phyloP scores from a whole-genome alignment of 2,113 vertebrate genomes.

The Chloropsis hardwickii region DNA sequence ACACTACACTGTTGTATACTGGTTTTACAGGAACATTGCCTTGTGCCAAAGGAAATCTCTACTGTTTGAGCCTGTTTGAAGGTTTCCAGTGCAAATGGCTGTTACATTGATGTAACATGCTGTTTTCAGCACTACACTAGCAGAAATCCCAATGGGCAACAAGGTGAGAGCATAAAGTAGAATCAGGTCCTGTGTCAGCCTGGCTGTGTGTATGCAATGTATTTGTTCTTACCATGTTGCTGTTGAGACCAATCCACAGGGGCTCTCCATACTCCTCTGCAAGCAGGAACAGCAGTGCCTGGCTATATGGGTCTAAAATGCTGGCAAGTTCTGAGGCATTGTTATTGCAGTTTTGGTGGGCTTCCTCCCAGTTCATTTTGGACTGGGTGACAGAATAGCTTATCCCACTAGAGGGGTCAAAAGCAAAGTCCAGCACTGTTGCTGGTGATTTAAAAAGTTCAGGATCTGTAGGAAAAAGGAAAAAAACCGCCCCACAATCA shows the following conservation, averaged over 20 bases:
- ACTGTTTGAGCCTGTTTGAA: neutral
- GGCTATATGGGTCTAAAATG: constrained; percentile 75
- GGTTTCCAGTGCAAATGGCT: neutral
- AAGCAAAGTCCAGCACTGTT: constrained; percentile 45
- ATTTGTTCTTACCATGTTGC: constrained; percentile 79
- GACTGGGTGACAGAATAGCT: constrained; percentile 77
- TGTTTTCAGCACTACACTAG: neutral
- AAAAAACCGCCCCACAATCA: fast-evolving
- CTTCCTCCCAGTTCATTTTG: constrained; percentile 87
- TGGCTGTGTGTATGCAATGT: neutral
- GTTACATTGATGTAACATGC: neutral
- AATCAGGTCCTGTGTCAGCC: neutral
- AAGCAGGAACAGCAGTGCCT: constrained; percentile 74
- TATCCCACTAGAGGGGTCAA: constrained; percentile 72
- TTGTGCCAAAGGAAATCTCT: neutral
- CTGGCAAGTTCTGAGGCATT: constrained; percentile 80
- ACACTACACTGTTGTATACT: neutral
- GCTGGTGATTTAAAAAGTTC: constrained; percentile 68
- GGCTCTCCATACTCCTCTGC: constrained; percentile 72
- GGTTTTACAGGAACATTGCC: neutral
- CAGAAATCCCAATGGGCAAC: neutral
- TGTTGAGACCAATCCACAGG: constrained; percentile 91
- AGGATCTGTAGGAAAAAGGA: constrained; percentile 70
- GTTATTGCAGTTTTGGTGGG: constrained; percentile 79
- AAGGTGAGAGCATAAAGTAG: neutral